Evolutionary conservation across 2,888 invertebrate genomes (phyloP), one percentile per base, ranked within the genome.

Genomic region (Drosophila incognita): DNA sequence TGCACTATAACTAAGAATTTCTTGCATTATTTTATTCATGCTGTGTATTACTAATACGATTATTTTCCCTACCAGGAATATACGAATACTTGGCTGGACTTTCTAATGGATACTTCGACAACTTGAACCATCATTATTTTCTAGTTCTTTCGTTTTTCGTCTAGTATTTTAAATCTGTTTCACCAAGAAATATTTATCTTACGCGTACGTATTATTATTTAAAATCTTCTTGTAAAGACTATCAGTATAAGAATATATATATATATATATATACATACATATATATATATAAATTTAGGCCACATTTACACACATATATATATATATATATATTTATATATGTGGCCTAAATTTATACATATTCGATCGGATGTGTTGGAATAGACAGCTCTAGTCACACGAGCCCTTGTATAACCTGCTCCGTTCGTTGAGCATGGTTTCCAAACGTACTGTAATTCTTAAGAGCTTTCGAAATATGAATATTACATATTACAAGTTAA

Each of bases 21-120:
- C n/a, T n/a, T 40, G 18, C 4, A n/a, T n/a, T 4, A n/a, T 10
- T 2, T 3, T n/a, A n/a, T 21, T 21, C 11, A 1, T 21, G 40
- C 4, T 33, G 6, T 57, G 15, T 15, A 15, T 56, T 27, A 66
- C 33, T 68, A n/a, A 68, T 29, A 11, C 8, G 51, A 24, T 3
- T 13, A 24, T 48, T 53, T 40, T 40, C 10, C 10, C 40, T 10
- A 11, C 10, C 40, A 40, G n/a, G n/a, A 10, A 10, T 4, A 40
- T n/a, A 2, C n/a, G n/a, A 40, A 40, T n/a, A 10, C 10, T n/a
- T 40, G 40, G n/a, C n/a, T n/a, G 24, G n/a, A 67, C 56, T 24
- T 36, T 51, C 21, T 21, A 21, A 11, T 21, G 21, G 42, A 21
- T 42, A 21, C 42, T 21, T 42, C 2, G 11, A 21, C 40, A 21